Percentiles rank a stretch among this genome's conserved stretches.
phyloP scores from a whole-genome alignment of 2,113 vertebrate genomes.

The Puntigrus tetrazona region DNA sequence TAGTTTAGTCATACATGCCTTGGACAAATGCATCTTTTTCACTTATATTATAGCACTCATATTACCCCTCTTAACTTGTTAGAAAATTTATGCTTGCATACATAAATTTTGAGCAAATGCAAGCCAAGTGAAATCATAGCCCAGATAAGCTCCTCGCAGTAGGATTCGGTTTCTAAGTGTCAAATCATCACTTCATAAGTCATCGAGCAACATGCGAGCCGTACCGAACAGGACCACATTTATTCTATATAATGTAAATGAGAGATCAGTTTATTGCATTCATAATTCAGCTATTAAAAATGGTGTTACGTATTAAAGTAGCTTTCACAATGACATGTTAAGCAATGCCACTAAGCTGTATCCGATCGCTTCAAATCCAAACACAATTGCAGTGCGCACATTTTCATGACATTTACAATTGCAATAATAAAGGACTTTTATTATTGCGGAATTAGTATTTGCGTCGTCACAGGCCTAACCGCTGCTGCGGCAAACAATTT shows the following conservation, averaged over 20 bases:
- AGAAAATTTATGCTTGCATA: not conserved
- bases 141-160: not conserved
- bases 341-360: not conserved
- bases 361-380: not conserved
- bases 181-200: slow-evolving; percentile 43
- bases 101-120: slow-evolving; percentile 10
- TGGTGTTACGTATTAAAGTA: not conserved
- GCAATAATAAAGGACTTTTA: slow-evolving; percentile 54
- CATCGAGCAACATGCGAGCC: not conserved
- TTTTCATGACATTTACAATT: not conserved
- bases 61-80: not conserved
- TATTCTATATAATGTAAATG: not conserved
- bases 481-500: slow-evolving; percentile 11
- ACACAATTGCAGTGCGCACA: not conserved
- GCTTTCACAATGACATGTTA: not conserved
- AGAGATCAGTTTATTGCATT: not conserved
- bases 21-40: slow-evolving; percentile 76
- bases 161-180: slow-evolving; percentile 45
- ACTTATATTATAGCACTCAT: slow-evolving; percentile 56
- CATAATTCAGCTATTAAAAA: not conserved
- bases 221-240: not conserved
- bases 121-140: slow-evolving; percentile 21
- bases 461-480: not conserved
- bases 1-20: not conserved
- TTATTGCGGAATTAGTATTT: slow-evolving; percentile 43